Percentiles rank a stretch among this genome's conserved stretches.
Conservation (phyloP, 2,113 vertebrate species). For the Sinosuthora webbiana region DNA sequence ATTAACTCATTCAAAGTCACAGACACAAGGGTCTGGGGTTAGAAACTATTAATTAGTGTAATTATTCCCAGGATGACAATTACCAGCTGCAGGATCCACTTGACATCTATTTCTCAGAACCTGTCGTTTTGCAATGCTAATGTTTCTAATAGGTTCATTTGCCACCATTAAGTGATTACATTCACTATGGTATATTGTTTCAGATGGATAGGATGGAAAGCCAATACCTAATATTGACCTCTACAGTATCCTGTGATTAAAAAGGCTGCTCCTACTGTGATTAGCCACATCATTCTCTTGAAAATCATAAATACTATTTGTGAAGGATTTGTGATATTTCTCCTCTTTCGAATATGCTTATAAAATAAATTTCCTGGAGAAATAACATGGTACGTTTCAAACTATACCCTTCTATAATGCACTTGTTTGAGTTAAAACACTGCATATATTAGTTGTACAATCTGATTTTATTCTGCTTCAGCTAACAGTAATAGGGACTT, state of each 20-base stretch:
- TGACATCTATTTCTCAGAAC: slow-evolving; percentile 78
- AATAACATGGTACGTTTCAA: slow-evolving; percentile 28
- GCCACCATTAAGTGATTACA: slow-evolving; percentile 85
- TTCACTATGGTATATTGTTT: slow-evolving; percentile 84
- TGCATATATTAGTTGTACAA: neutral
- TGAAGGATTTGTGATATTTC: slow-evolving; percentile 56
- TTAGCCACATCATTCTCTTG: slow-evolving; percentile 58
- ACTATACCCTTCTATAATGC: neutral
- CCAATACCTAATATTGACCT: slow-evolving; percentile 85
- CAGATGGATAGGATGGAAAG: slow-evolving; percentile 78
- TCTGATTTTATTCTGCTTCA: neutral
- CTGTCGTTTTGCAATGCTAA: slow-evolving; percentile 77
- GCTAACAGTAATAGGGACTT: neutral
- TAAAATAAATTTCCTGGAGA: neutral
- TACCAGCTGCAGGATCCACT: slow-evolving; percentile 90
- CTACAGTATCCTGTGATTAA: slow-evolving; percentile 75
- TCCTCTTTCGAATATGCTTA: slow-evolving; percentile 22
- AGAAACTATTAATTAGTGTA: slow-evolving; percentile 94
- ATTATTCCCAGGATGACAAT: slow-evolving; percentile 91
- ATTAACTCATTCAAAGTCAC: slow-evolving; percentile 67
- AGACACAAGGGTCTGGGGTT: slow-evolving; percentile 74
- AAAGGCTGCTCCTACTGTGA: slow-evolving; percentile 58
- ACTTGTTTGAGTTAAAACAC: neutral
- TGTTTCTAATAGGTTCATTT: slow-evolving; percentile 83
- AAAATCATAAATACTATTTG: slow-evolving; percentile 36